Evolutionary conservation across 1,140 invertebrate genomes (phyloP), one percentile per base, ranked within the genome.

Genomic region (Diabrotica undecimpunctata): DNA sequence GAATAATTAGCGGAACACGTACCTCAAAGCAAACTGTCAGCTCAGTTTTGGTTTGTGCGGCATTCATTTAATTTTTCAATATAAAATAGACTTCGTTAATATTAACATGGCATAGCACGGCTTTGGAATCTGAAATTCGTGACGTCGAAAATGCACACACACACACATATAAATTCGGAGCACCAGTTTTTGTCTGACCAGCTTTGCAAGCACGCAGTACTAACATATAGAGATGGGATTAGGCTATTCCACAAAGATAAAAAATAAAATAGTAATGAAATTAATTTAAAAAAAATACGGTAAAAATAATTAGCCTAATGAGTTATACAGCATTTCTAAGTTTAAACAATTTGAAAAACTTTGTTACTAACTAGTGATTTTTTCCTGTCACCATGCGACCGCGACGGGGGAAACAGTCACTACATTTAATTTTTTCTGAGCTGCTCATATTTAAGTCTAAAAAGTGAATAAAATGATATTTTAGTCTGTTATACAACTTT

Each of bases 41-140:
- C 37, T 38, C 6, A 54, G 52, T 55, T 62, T 41, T 39, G 52
- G 53, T 62, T 54, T 62, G 53, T 54, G 52, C 36, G 51, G 37
- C 61, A 54, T 39, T 54, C 51, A 62, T 62, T 62, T 39, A 54
- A 62, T 62, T 62, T 54, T 62, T 62, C 61, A 62, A 62, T 62
- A 62, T 62, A 54, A 62, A 62, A 62, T 62, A 62, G 52, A 62
- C 61, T 55, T 62, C 53, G 61, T 54, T 54, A 62, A 62, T 62
- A 62, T 62, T 25, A 62, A 62, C 61, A 39, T 54, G 51, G 51
- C 51, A 54, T 54, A 54, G 52, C 36, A 36, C 39, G 39, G 39
- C 51, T 35, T 52, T 5, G 8, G 7, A 8, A 25, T 7, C 7
- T 6, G 41, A 61, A 57, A 35, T 46, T 46, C 4, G 55, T 57